A percentile compares a stretch with the other conserved stretches of the same genome.
Evolutionary conservation across 2,888 invertebrate genomes (phyloP).

Genomic region (Apotomis capreana): DNA sequence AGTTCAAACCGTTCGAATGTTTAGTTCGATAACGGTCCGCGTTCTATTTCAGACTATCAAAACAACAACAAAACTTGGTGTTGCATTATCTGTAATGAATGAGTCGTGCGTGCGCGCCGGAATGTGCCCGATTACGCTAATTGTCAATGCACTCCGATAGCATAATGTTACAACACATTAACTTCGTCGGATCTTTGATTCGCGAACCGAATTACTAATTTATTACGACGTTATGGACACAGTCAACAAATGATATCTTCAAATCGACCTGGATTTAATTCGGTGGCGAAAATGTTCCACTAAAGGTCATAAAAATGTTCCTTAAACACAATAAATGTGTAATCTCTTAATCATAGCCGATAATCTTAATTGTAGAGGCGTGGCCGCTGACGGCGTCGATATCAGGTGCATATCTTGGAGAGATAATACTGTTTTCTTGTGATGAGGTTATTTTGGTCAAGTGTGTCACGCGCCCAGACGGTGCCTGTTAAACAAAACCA

Average conservation of each 20-base stretch:
- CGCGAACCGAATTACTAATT: slow-evolving; percentile 28
- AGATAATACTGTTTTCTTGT: slow-evolving; percentile 46
- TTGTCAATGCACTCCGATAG: slow-evolving; percentile 52
- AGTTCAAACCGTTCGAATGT: slow-evolving; percentile 44
- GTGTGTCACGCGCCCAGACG: slow-evolving; percentile 53
- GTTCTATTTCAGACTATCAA: slow-evolving; percentile 54
- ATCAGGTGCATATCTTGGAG: slow-evolving; percentile 53
- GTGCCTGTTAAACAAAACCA: slow-evolving; percentile 45
- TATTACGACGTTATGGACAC: slow-evolving; percentile 12
- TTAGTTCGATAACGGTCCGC: slow-evolving; percentile 47
- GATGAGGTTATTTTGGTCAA: slow-evolving; percentile 58
- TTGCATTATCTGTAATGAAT: slow-evolving; percentile 51
- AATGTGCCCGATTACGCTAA: slow-evolving; percentile 55
- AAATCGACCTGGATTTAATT: slow-evolving; percentile 48
- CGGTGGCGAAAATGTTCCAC: slow-evolving; percentile 55
- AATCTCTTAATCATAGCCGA: slow-evolving; percentile 62
- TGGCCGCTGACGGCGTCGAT: slow-evolving; percentile 58
- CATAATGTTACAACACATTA: slow-evolving; percentile 49
- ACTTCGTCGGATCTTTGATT: slow-evolving; percentile 44
- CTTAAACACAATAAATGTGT: slow-evolving; percentile 54
- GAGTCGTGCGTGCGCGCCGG: slow-evolving; percentile 57
- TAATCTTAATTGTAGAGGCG: slow-evolving; percentile 75
- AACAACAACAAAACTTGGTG: slow-evolving; percentile 54
- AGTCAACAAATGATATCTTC: slow-evolving; percentile 1
- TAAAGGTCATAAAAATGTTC: slow-evolving; percentile 45